Conservation (phyloP, 1,140 invertebrate genomes). For the Hestina assimilis region DNA sequence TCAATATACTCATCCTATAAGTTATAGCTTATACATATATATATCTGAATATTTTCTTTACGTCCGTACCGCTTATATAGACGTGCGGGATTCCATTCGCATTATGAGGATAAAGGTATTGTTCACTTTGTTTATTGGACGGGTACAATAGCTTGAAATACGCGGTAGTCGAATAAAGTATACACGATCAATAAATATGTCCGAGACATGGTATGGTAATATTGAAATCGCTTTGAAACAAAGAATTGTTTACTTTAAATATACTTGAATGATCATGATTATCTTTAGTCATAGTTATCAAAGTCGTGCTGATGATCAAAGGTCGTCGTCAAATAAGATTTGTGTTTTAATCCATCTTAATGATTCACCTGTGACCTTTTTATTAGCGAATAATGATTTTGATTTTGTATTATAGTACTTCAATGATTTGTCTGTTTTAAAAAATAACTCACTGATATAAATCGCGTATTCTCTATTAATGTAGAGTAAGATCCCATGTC, state of each 20-base stretch:
- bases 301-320: no score
- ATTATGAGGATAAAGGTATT: constrained; percentile 49
- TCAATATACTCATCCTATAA: neutral
- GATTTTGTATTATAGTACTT: no score
- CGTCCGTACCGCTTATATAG: constrained; percentile 15
- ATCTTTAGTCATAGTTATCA: no score
- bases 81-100: constrained; percentile 37
- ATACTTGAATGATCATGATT: constrained; percentile 5
- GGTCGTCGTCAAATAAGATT: no score
- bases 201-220: constrained; percentile 22
- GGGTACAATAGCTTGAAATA: constrained; percentile 37
- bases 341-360: no score
- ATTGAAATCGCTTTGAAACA: constrained; percentile 26
- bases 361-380: no score
- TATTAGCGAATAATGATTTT: no score
- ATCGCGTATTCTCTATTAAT: no score
- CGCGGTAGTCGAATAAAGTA: constrained; percentile 38
- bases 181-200: constrained; percentile 38
- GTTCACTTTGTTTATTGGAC: constrained; percentile 51
- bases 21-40: neutral
- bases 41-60: constrained; percentile 11
- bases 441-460: no score
- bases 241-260: constrained; percentile 23
- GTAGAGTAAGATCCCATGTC: no score
- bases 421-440: no score